Percentiles rank a stretch among this genome's conserved stretches.
These are phyloP conservation scores for Podilymbus podiceps DNA, from an alignment of 2,113 vertebrate genomes.

Conservation along the genomic window DNA sequence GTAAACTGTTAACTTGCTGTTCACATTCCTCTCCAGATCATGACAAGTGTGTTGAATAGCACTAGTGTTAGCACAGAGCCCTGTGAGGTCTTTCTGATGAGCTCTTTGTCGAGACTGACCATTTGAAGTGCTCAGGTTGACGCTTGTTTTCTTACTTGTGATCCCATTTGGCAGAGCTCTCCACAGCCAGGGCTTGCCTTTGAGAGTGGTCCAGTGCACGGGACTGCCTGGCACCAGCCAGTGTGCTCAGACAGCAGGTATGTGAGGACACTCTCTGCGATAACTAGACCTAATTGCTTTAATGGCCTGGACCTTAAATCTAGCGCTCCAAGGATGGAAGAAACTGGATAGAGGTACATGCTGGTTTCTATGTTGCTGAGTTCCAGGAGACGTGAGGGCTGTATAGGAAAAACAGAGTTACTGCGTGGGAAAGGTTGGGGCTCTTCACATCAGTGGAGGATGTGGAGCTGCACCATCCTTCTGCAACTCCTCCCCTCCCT, in stretches of 20 bases:
- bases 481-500: neutral
- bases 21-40: neutral
- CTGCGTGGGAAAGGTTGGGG: rapidly evolving
- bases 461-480: neutral
- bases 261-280: neutral
- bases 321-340: neutral
- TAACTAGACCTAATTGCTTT: neutral
- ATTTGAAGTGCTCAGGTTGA: neutral
- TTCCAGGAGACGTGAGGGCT: neutral
- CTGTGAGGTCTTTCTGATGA: neutral
- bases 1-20: neutral
- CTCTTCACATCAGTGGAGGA: neutral
- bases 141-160: neutral
- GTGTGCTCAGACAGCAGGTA: neutral
- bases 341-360: neutral
- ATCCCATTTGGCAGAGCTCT: neutral
- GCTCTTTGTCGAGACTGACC: constrained; percentile 43
- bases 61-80: neutral
- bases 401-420: neutral
- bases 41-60: neutral
- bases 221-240: neutral
- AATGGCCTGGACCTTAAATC: neutral
- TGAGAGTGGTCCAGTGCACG: neutral
- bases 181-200: neutral
- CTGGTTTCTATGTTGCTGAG: neutral